phyloP scores from a whole-genome alignment of 2,797 vertebrate species.

The Cryptoprocta ferox region DNA sequence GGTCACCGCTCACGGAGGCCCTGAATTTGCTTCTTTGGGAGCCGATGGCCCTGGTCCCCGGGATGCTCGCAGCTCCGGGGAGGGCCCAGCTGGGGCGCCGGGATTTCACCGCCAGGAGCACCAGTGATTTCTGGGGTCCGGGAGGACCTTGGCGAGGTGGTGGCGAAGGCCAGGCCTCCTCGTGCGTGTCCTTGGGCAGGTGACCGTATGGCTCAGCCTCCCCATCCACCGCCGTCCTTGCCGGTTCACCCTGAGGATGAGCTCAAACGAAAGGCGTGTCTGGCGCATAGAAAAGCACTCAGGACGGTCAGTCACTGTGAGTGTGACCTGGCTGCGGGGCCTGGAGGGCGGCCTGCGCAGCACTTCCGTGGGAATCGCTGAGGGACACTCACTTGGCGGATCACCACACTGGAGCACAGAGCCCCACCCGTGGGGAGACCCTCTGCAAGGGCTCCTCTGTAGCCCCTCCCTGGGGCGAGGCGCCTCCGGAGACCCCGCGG shows the following conservation, averaged over 20 bases:
- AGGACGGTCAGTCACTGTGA: accelerated
- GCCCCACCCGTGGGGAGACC: neutral
- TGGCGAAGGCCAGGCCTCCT: neutral
- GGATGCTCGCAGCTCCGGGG: neutral
- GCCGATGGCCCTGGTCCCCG: accelerated
- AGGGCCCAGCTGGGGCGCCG: neutral
- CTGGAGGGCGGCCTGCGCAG: accelerated
- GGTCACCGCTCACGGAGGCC: too few species aligned
- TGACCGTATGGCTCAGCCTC: too few species aligned
- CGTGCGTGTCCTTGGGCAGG: neutral
- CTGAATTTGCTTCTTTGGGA: neutral
- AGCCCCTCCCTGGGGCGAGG: neutral
- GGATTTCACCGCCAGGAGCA: neutral
- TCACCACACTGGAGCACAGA: too few species aligned
- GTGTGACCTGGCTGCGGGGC: accelerated
- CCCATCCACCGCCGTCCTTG: neutral
- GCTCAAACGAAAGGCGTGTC: accelerated
- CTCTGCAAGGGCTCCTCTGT: too few species aligned
- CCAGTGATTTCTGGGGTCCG: neutral
- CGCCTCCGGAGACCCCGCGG: accelerated
- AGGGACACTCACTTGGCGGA: accelerated
- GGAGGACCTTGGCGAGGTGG: neutral
- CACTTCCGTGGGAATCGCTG: neutral
- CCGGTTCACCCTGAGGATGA: neutral
- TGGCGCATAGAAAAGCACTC: accelerated